Evolutionary conservation across 2,797 vertebrate genomes (phyloP).

Genomic region (Argentina silus): DNA sequence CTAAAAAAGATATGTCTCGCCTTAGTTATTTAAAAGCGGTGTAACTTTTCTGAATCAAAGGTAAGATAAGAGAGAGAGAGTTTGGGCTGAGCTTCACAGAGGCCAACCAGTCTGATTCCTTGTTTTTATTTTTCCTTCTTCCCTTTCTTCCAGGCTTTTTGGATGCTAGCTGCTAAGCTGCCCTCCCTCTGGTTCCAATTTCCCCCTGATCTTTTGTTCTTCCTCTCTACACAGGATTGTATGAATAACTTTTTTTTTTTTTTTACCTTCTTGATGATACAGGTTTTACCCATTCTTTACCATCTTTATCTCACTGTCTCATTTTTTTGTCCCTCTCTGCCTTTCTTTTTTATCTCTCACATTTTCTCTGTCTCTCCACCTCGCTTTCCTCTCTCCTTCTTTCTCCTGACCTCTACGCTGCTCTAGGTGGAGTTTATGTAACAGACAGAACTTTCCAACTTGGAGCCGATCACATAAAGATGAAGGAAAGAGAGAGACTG

Average conservation of each 20-base stretch:
- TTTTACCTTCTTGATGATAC: slow-evolving; percentile 49
- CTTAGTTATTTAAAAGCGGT: no score
- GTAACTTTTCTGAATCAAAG: not conserved
- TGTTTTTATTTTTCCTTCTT: slow-evolving; percentile 54
- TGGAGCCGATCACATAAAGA: slow-evolving; percentile 56
- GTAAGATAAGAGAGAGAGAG: not conserved
- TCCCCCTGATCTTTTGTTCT: slow-evolving; percentile 68
- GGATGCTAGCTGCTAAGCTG: slow-evolving; percentile 64
- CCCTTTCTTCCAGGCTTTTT: slow-evolving; percentile 62
- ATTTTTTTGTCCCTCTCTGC: slow-evolving; percentile 41
- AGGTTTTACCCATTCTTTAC: slow-evolving; percentile 59
- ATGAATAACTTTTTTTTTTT: slow-evolving; percentile 56
- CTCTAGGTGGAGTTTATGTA: slow-evolving; percentile 63
- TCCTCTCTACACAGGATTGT: slow-evolving; percentile 57
- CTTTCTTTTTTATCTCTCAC: slow-evolving; percentile 37
- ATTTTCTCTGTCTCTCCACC: slow-evolving; percentile 30
- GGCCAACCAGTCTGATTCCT: slow-evolving; percentile 57
- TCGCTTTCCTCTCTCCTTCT: not conserved
- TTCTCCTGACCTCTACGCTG: slow-evolving; percentile 43
- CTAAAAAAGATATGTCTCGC: not conserved
- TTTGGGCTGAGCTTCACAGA: slow-evolving; percentile 35
- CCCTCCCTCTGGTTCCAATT: slow-evolving; percentile 71
- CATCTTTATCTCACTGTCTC: slow-evolving; percentile 50
- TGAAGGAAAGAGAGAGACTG: slow-evolving; percentile 2
- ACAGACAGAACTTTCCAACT: slow-evolving; percentile 64